Percentiles rank a stretch among this genome's conserved stretches.
Conservation (phyloP, 2,113 vertebrate species). For the Aphyosemion australe region DNA sequence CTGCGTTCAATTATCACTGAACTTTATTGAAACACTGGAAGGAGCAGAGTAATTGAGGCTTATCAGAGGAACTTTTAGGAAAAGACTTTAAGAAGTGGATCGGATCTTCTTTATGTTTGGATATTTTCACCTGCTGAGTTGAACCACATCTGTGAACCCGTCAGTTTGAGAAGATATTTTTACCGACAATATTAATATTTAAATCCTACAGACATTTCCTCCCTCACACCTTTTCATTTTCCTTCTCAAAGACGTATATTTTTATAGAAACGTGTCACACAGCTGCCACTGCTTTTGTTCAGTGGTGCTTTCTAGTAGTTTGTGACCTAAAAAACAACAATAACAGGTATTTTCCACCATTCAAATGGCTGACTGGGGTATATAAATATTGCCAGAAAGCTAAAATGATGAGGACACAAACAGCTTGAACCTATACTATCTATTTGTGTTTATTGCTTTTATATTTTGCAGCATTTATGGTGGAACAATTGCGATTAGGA, state of each 20-base stretch:
- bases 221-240: background rate
- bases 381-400: no score
- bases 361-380: no score
- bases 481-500: no score
- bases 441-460: no score
- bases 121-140: background rate
- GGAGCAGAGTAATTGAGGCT: slow-evolving; percentile 21
- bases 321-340: no score
- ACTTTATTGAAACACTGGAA: slow-evolving; percentile 53
- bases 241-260: background rate
- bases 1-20: slow-evolving; percentile 44
- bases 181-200: background rate
- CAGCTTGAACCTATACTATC: no score
- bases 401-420: no score
- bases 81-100: slow-evolving; percentile 10
- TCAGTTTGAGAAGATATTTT: background rate
- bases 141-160: background rate
- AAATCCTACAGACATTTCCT: background rate
- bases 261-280: no score
- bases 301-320: no score
- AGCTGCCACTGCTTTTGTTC: no score
- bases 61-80: slow-evolving; percentile 16
- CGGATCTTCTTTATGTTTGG: background rate
- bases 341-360: no score
- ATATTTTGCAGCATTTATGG: no score